Conservation (phyloP, 2,113 vertebrate species). For the Ceyx margarethae region DNA sequence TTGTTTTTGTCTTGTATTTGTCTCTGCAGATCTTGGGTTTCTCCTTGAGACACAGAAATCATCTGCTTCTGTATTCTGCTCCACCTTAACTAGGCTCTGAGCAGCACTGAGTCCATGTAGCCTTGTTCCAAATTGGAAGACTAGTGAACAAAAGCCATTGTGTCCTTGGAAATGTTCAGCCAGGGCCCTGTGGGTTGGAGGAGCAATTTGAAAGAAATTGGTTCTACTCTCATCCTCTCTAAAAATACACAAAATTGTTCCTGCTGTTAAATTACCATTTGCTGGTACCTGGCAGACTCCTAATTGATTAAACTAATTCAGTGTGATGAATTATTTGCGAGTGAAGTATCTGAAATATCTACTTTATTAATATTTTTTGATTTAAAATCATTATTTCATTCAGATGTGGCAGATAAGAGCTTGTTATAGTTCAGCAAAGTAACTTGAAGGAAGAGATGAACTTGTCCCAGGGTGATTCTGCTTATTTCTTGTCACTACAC, state of each 20-base stretch:
- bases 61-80: neutral
- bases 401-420: neutral
- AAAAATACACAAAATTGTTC: slow-evolving; percentile 37
- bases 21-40: neutral
- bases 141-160: neutral
- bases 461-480: neutral
- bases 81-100: neutral
- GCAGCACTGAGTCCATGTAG: neutral
- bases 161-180: neutral
- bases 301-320: slow-evolving; percentile 47
- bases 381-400: slow-evolving; percentile 39
- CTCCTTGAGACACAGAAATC: neutral
- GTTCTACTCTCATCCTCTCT: slow-evolving; percentile 4
- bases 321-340: slow-evolving; percentile 51
- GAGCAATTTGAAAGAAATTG: slow-evolving; percentile 3
- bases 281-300: slow-evolving; percentile 20
- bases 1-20: neutral
- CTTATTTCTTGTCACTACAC: neutral
- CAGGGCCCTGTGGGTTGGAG: neutral
- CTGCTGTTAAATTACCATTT: slow-evolving; percentile 45
- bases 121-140: neutral
- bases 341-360: slow-evolving; percentile 49
- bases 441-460: neutral
- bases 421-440: neutral
- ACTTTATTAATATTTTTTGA: slow-evolving; percentile 47